These are phyloP conservation scores for Rhinichthys osculus DNA, from an alignment of 2,797 vertebrate species.

Conservation along the genomic window DNA sequence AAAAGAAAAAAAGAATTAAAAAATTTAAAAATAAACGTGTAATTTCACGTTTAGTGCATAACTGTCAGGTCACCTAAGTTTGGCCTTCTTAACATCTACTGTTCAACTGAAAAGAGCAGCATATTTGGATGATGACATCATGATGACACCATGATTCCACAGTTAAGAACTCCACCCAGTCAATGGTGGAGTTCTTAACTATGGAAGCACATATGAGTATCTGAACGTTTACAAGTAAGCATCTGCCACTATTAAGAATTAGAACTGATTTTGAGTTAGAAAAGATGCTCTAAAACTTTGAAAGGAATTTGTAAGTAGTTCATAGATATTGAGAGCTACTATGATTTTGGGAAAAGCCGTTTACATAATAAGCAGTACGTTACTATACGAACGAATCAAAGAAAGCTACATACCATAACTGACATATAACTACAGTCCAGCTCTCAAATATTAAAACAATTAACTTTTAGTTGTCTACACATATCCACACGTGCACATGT, in stretches of 20 bases:
- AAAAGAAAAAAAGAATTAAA: too few species aligned
- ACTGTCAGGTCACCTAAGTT: slow-evolving; percentile 31
- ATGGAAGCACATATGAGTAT: neutral
- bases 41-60: slow-evolving; percentile 1
- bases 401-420: neutral
- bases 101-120: slow-evolving; percentile 40
- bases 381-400: neutral
- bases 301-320: neutral
- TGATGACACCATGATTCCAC: neutral
- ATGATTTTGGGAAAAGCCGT: neutral
- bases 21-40: neutral
- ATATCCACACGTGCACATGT: neutral
- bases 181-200: neutral
- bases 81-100: slow-evolving; percentile 16
- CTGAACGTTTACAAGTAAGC: neutral
- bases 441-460: neutral
- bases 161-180: neutral
- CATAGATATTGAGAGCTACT: neutral
- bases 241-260: neutral
- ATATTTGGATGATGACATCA: slow-evolving; percentile 55
- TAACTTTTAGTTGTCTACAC: neutral
- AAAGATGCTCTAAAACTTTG: neutral
- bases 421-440: neutral
- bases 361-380: neutral
- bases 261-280: neutral